Conservation (phyloP, 2,888 invertebrate species). For the Hypolimnas misippus region DNA sequence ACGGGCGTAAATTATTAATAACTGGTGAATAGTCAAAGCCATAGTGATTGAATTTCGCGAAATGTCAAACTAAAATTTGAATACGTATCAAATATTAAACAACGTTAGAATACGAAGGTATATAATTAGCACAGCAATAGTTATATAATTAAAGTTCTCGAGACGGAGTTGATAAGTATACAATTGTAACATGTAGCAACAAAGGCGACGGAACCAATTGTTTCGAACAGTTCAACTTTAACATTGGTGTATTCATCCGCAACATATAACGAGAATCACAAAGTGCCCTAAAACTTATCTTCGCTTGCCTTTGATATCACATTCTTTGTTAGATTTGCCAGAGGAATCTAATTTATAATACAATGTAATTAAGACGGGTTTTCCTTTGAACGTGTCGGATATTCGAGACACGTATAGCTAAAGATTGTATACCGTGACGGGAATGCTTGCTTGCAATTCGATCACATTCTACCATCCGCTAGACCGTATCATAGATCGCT, state of each 20-base stretch:
- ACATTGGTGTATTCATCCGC: constrained; percentile 21
- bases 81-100: not conserved
- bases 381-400: constrained; percentile 26
- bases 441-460: constrained; percentile 41
- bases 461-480: constrained; percentile 32
- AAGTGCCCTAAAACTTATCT: constrained; percentile 15
- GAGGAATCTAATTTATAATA: constrained; percentile 9
- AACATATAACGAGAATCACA: constrained; percentile 21
- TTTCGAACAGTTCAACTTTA: constrained; percentile 26
- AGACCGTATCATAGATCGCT: constrained; percentile 7
- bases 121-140: not conserved
- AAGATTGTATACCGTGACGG: constrained; percentile 36
- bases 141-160: constrained; percentile 4
- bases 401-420: constrained; percentile 36
- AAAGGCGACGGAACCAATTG: constrained; percentile 29
- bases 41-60: not conserved
- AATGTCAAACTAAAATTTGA: not conserved
- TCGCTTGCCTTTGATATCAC: constrained; percentile 27
- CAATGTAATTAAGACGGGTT: constrained; percentile 22
- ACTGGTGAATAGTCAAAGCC: not conserved
- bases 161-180: constrained; percentile 5
- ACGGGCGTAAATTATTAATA: not conserved
- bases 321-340: constrained; percentile 20
- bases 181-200: constrained; percentile 16
- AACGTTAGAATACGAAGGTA: not conserved